These are phyloP conservation scores for Panagrolaimus sp. DNA, from an alignment of 1,140 invertebrate species.

Conservation along the genomic window DNA sequence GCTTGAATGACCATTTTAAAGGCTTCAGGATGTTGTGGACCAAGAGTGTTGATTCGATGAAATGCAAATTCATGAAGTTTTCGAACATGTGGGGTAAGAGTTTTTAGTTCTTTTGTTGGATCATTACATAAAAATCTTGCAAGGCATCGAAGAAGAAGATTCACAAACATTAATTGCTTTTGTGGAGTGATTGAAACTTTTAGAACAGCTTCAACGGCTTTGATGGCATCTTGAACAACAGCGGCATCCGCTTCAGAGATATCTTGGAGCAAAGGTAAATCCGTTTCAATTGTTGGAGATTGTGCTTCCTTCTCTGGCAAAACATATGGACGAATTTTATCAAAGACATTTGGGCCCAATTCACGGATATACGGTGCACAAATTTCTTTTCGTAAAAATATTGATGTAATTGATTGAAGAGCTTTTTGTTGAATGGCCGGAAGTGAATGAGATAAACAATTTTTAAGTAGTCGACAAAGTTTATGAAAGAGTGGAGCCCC, in stretches of 20 bases:
- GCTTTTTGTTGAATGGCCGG: constrained; percentile 73
- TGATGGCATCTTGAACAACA: constrained; percentile 61
- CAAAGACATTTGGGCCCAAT: constrained; percentile 44
- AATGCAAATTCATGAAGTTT: constrained; percentile 53
- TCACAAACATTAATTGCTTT: constrained; percentile 35
- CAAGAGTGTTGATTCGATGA: constrained; percentile 42
- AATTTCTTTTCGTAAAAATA: constrained; percentile 66
- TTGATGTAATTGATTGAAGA: constrained; percentile 71
- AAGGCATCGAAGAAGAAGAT: constrained; percentile 45
- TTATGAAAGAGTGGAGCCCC: constrained; percentile 80
- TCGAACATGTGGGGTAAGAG: constrained; percentile 16
- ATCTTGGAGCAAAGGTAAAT: constrained; percentile 39
- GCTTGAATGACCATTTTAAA: constrained; percentile 17
- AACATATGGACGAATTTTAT: constrained; percentile 42
- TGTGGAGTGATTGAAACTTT: constrained; percentile 60
- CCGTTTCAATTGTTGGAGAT: constrained; percentile 24
- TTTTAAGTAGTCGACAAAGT: constrained; percentile 83
- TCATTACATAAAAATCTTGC: constrained; percentile 40
- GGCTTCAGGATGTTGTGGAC: constrained; percentile 40
- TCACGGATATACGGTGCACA: constrained; percentile 39
- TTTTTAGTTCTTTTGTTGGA: constrained; percentile 32
- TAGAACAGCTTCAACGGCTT: constrained; percentile 71
- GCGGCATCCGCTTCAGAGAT: constrained; percentile 35
- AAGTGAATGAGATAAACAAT: constrained; percentile 74
- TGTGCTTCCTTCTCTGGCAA: constrained; percentile 19